Percentiles rank a stretch among this genome's conserved stretches.
These are phyloP conservation scores for Bucorvus abyssinicus DNA, from an alignment of 2,797 vertebrate genomes.

Conservation along the genomic window DNA sequence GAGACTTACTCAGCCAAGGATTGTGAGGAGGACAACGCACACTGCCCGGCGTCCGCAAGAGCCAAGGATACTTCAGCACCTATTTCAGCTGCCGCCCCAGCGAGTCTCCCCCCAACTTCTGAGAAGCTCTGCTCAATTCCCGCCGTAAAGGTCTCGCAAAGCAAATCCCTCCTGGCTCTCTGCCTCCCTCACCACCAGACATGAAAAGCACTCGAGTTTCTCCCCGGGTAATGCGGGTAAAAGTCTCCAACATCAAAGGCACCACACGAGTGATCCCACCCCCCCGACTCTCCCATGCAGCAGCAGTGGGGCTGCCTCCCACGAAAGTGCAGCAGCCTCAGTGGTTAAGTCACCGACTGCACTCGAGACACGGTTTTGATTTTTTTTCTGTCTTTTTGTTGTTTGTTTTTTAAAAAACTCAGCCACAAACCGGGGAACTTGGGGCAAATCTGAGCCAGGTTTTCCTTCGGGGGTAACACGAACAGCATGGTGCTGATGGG, in stretches of 20 bases:
- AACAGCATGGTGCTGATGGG: neutral
- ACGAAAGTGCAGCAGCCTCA: neutral
- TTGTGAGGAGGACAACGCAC: neutral
- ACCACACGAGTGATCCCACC: neutral
- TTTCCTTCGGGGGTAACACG: neutral
- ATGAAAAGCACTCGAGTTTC: conserved; percentile 44
- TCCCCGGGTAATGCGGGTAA: neutral
- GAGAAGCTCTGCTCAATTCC: neutral
- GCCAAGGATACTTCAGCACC: conserved; percentile 30
- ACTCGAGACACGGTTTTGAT: neutral
- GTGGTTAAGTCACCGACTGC: neutral
- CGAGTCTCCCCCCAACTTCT: neutral
- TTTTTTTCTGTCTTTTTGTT: neutral
- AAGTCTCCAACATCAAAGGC: conserved; percentile 53
- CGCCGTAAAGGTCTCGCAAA: neutral
- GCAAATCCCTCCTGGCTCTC: conserved; percentile 26
- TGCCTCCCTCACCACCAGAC: conserved; percentile 10
- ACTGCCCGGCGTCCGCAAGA: rapidly evolving
- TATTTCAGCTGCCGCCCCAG: neutral
- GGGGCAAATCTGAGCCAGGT: neutral
- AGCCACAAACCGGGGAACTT: neutral
- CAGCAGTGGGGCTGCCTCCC: neutral
- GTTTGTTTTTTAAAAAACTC: neutral
- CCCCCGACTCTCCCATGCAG: neutral
- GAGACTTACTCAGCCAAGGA: conserved; percentile 7